Evolutionary conservation across 2,113 vertebrate species (phyloP), one percentile per base, ranked within the genome.

Genomic region (Sisor rabdophorus): DNA sequence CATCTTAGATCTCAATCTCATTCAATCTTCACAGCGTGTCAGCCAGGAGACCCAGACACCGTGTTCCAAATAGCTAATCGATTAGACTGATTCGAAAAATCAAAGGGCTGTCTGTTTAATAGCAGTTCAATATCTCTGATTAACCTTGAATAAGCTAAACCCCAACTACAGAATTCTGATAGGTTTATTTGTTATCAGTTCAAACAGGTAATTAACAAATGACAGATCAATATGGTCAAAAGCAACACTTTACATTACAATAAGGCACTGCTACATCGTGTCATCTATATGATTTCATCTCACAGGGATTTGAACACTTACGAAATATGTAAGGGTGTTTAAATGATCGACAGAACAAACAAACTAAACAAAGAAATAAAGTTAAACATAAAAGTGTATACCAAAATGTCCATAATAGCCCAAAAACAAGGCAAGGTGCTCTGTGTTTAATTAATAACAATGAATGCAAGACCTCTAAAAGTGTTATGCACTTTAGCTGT

Each of bases 1-100:
- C 52, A 63, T 72, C 59, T 82, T 40, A 54, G 72, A 84, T 83
- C 78, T 73, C 70, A 77, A 83, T 77, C 79, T 81, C 65, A 52
- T 77, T 81, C 79, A 56, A 75, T 85, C 85, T 78, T 70, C 16
- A 61, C 50, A 16, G 30, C 11, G 69, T n/a, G 36, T 71, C 54
- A 7, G 72, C 73, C 63, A 48, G 48, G 79, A 53, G 30, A 80
- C 56, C 75, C 71, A 79, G 67, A 79, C 20, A 32, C 76, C 76
- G 78, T 78, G 73, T 79, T 75, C 76, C 16, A 44, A 82, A 73
- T 56, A 65, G 64, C 73, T 61, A 73, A 87, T 90, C 74, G 64
- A 88, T 89, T 58, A 64, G 52, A 48, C 68, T 60, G 75, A 65
- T 50, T 77, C 36, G 60, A 30, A 48, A 79, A 71, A 78, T 61